Percentiles rank a stretch among this genome's conserved stretches.
Evolutionary conservation across 2,888 invertebrate species (phyloP).

Genomic region (Cyclophora punctaria): DNA sequence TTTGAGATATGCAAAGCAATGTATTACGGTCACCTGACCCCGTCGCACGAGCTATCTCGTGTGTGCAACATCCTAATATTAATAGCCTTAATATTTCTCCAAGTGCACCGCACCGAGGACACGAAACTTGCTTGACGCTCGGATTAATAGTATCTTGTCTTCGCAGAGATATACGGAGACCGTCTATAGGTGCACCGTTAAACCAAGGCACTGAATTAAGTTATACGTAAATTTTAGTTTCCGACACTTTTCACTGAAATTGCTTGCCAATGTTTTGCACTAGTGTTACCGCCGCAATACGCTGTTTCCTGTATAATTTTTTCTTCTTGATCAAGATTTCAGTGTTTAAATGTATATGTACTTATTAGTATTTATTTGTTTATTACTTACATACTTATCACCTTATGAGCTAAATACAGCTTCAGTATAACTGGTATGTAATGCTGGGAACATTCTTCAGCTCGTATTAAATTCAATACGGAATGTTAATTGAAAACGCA

Average conservation of each 20-base stretch:
- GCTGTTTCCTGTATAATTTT: too few relatives aligned
- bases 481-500: slow-evolving; percentile 21
- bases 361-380: too few relatives aligned
- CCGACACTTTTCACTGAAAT: too few relatives aligned
- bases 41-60: slow-evolving; percentile 48
- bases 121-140: slow-evolving; percentile 51
- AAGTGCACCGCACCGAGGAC: slow-evolving; percentile 49
- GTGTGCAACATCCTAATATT: slow-evolving; percentile 62
- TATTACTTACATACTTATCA: too few relatives aligned
- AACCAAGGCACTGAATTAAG: not conserved
- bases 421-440: not conserved
- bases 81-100: slow-evolving; percentile 63
- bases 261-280: too few relatives aligned
- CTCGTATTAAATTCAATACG: not conserved
- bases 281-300: too few relatives aligned
- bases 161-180: slow-evolving; percentile 28
- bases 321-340: too few relatives aligned
- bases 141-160: slow-evolving; percentile 46
- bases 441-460: not conserved
- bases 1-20: slow-evolving; percentile 29
- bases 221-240: too few relatives aligned
- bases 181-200: slow-evolving; percentile 1
- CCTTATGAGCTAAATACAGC: too few relatives aligned
- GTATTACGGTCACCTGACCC: slow-evolving; percentile 52
- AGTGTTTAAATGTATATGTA: too few relatives aligned